Evolutionary conservation across 2,797 vertebrate species (phyloP).

Genomic region (Chelon labrosus): DNA sequence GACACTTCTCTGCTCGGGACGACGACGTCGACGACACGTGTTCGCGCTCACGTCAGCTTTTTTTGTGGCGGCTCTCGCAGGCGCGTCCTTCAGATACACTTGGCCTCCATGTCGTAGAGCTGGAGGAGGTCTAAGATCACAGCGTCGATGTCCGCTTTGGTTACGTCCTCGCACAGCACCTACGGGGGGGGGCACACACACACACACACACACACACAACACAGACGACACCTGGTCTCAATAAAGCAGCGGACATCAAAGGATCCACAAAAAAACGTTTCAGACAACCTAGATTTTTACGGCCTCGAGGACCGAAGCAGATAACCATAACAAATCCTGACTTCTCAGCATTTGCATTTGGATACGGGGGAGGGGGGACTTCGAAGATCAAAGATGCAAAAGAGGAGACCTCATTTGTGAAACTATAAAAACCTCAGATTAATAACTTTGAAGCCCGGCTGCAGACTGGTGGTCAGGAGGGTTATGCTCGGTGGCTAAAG

Average conservation of each 20-base stretch:
- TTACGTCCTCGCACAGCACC: conserved; percentile 90
- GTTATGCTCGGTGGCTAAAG: too few relatives aligned
- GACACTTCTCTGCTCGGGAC: background rate
- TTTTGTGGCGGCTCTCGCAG: too few relatives aligned
- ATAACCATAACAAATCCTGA: conserved; percentile 18
- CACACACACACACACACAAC: conserved; percentile 44
- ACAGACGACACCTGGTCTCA: conserved; percentile 62
- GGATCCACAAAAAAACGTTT: conserved; percentile 30
- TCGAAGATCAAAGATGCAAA: conserved; percentile 20
- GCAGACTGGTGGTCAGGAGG: background rate
- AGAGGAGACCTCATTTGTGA: conserved; percentile 31
- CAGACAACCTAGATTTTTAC: conserved; percentile 43
- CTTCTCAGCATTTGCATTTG: conserved; percentile 38
- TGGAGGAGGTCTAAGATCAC: conserved; percentile 90
- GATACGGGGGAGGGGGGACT: conserved; percentile 2
- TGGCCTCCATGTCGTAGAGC: conserved; percentile 91
- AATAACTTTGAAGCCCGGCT: conserved; percentile 18
- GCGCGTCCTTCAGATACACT: conserved; percentile 82
- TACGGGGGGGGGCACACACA: conserved; percentile 48
- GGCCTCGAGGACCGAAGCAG: conserved; percentile 40
- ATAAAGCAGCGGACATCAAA: conserved; percentile 55
- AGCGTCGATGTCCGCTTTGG: conserved; percentile 85
- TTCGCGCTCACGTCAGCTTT: background rate
- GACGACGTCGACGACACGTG: background rate
- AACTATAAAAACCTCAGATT: conserved; percentile 4